Evolutionary conservation across 2,797 vertebrate genomes (phyloP), one percentile per base, ranked within the genome.

Genomic region (Cygnus olor): DNA sequence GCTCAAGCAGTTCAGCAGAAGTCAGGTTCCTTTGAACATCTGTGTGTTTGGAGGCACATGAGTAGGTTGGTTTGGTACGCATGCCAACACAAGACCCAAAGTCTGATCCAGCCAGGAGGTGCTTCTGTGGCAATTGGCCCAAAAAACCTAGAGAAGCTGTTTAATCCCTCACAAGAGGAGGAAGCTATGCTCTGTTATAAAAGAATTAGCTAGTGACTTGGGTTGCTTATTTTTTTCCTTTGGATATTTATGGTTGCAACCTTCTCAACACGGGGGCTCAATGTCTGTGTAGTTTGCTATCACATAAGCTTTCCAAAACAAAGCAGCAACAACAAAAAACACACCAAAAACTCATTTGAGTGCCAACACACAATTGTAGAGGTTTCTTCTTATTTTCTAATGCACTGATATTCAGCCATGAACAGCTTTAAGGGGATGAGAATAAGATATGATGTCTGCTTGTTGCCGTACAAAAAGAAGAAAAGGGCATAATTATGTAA

Each of bases 1-100:
- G 71, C 94, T 86, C 86, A 95, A 95, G 96, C 81, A 93, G 85
- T 53, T 92, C 70, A 90, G 91, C 90, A 91, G 84, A 93, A 88
- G 87, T 94, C 94, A 79, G 95, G 87, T 80, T 96, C 95, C 86
- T 96, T 61, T 2, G 68, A 96, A 96, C 95, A 96, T 93, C 95
- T 96, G 96, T 93, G 93, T 94, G 49, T 95, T 95, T 87, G 73
- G 80, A 91, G 85, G 88, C 68, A 77, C 86, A 80, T 10, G 57
- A 49, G 74, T 81, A 60, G 60, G 27, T 56, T 71, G 28, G 66
- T 81, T 95, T 63, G 87, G 54, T 72, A 8, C 4, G 9, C 25
- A 6, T 85, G 92, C 92, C 93, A 96, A 94, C 64, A 57, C 64
- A 34, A 96, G 93, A 71, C 94, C 95, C 90, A 89, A 72, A 53